Conservation (phyloP, 2,888 invertebrate genomes). For the Philonicus albiceps region DNA sequence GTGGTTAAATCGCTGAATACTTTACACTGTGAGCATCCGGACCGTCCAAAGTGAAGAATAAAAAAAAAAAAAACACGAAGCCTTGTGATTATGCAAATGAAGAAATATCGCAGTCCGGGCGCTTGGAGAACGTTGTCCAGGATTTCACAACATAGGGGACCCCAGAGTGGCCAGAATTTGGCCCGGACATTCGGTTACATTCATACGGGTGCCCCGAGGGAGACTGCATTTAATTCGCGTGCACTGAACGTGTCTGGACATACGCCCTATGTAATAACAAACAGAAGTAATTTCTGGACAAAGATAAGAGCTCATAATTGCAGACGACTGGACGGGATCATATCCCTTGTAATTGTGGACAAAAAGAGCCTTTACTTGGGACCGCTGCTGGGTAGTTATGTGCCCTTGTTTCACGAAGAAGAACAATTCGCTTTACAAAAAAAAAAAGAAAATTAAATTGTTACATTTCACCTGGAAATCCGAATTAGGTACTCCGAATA, state of each 20-base stretch:
- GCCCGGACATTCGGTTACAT: background rate
- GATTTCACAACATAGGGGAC: conserved; percentile 9
- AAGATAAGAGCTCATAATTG: conserved; percentile 42
- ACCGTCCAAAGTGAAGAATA: background rate
- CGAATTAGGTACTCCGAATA: background rate
- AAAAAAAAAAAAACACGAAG: background rate
- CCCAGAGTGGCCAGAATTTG: background rate
- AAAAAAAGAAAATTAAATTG: conserved; percentile 13
- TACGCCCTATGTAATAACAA: conserved; percentile 40
- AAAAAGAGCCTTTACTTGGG: background rate
- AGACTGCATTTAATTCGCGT: conserved; percentile 28
- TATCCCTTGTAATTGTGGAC: conserved; percentile 33
- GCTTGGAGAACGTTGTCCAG: background rate
- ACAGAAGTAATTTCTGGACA: conserved; percentile 32
- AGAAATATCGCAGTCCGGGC: conserved; percentile 30
- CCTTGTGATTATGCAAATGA: conserved; percentile 38
- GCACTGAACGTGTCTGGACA: conserved; percentile 38
- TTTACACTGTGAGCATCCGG: background rate
- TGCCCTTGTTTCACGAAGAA: background rate
- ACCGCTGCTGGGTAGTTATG: background rate
- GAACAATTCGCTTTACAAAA: background rate
- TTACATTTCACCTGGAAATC: conserved; percentile 5
- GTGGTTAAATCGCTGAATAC: conserved; percentile 1
- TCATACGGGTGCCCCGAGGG: conserved; percentile 28
- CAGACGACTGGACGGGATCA: conserved; percentile 30